A percentile compares a stretch with the other conserved stretches of the same genome.
phyloP scores from a whole-genome alignment of 2,888 invertebrate species.

The Lepidochitona cinerea region DNA sequence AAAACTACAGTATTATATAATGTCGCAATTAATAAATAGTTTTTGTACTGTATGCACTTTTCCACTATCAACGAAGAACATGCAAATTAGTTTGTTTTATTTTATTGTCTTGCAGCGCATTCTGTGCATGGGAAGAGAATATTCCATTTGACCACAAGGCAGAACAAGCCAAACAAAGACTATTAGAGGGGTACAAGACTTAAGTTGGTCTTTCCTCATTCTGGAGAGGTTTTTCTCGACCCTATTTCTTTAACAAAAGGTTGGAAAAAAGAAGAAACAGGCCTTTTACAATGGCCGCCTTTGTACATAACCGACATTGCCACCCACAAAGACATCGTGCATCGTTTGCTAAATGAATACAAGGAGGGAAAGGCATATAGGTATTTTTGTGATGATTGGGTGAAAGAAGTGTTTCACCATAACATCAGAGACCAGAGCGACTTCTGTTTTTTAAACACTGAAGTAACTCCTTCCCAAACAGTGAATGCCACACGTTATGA shows the following conservation, averaged over 20 bases:
- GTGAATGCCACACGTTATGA: slow-evolving; percentile 27
- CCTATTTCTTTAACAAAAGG: slow-evolving; percentile 18
- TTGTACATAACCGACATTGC: slow-evolving; percentile 31
- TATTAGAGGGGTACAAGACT: slow-evolving; percentile 15
- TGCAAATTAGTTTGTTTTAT: background rate
- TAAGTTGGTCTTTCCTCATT: slow-evolving; percentile 17
- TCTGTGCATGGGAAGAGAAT: slow-evolving; percentile 32
- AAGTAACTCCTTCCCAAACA: slow-evolving; percentile 28
- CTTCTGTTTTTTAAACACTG: slow-evolving; percentile 27
- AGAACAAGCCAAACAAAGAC: slow-evolving; percentile 4
- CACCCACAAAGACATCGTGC: slow-evolving; percentile 7
- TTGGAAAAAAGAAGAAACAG: slow-evolving; percentile 30
- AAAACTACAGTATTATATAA: too few species aligned
- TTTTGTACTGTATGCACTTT: too few species aligned
- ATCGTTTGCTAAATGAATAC: slow-evolving; percentile 27
- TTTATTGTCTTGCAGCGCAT: slow-evolving; percentile 11
- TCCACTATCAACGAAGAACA: too few species aligned
- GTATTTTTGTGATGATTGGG: slow-evolving; percentile 28
- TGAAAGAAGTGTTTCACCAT: slow-evolving; percentile 29
- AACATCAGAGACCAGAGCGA: background rate
- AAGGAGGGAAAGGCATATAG: slow-evolving; percentile 30
- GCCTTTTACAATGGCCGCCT: slow-evolving; percentile 21
- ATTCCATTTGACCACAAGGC: slow-evolving; percentile 13
- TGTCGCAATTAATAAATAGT: too few species aligned
- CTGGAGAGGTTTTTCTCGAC: slow-evolving; percentile 17